Conservation (phyloP, 2,888 invertebrate species). For the Leucoma salicis region DNA sequence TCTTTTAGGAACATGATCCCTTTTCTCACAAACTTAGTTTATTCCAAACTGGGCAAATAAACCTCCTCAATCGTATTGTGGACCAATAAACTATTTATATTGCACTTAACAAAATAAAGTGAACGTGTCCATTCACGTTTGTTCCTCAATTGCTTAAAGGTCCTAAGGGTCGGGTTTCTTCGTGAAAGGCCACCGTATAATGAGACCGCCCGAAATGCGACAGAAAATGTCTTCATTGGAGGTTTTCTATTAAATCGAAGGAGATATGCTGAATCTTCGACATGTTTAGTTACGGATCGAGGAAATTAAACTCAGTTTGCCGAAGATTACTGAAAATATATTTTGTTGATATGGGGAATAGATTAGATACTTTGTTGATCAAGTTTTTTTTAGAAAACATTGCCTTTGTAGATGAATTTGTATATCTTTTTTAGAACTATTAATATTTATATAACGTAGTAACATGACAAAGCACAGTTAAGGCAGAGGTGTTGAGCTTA, state of each 20-base stretch:
- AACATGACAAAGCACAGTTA: no score
- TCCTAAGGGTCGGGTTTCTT: constrained; percentile 31
- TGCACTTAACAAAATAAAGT: constrained; percentile 45
- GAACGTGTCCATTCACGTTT: constrained; percentile 40
- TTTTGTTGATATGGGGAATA: not conserved
- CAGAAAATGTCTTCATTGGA: constrained; percentile 36
- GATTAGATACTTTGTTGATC: no score
- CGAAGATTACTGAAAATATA: not conserved
- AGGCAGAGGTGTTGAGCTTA: no score
- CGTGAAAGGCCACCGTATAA: constrained; percentile 40
- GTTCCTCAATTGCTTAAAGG: constrained; percentile 35
- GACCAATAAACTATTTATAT: constrained; percentile 35
- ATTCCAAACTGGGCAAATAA: constrained; percentile 11
- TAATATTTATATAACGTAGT: no score
- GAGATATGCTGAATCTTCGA: constrained; percentile 32
- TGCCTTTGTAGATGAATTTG: no score
- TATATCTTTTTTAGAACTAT: no score
- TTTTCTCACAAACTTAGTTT: constrained; percentile 1
- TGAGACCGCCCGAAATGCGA: constrained; percentile 33
- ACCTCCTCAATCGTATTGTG: constrained; percentile 15
- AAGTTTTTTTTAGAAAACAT: no score
- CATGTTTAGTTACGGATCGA: constrained; percentile 12
- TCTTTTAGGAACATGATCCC: constrained; percentile 8
- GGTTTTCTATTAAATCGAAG: constrained; percentile 36
- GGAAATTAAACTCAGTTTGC: constrained; percentile 10